A percentile compares a stretch with the other conserved stretches of the same genome.
These are phyloP conservation scores for Teleogryllus occipitalis DNA, from an alignment of 1,140 invertebrate species.

Conservation along the genomic window DNA sequence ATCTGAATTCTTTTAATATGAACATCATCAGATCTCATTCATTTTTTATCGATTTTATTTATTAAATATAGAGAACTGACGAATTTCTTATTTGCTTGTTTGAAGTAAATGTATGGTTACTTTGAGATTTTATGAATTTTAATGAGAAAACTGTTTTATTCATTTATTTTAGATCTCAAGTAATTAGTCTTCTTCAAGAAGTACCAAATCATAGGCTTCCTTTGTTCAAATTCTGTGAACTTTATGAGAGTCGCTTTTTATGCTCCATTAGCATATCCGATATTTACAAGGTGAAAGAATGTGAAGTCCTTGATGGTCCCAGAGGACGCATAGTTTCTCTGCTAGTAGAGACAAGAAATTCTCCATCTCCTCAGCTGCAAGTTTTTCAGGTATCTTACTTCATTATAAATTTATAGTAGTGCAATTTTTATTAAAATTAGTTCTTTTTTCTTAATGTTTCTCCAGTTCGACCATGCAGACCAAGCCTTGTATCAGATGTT, in stretches of 20 bases:
- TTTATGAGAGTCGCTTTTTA: slow-evolving; percentile 75
- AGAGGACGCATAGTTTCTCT: slow-evolving; percentile 58
- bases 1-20: not conserved
- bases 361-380: slow-evolving; percentile 40
- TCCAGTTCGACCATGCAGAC: too few relatives aligned
- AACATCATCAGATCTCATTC: not conserved
- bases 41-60: not conserved
- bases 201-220: slow-evolving; percentile 68
- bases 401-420: not conserved
- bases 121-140: slow-evolving; percentile 35
- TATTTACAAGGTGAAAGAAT: slow-evolving; percentile 70
- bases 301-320: slow-evolving; percentile 61
- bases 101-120: not conserved
- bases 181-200: slow-evolving; percentile 50
- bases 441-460: too few relatives aligned
- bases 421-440: too few relatives aligned
- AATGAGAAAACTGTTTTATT: slow-evolving; percentile 30
- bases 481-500: too few relatives aligned
- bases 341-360: slow-evolving; percentile 34
- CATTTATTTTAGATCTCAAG: slow-evolving; percentile 40
- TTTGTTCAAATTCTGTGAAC: slow-evolving; percentile 76
- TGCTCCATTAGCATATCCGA: slow-evolving; percentile 70
- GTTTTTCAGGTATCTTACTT: not conserved
- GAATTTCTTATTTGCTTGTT: not conserved
- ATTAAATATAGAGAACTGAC: too few relatives aligned